Conservation (phyloP, 1,140 invertebrate genomes). For the Zaprionus ornatus region DNA sequence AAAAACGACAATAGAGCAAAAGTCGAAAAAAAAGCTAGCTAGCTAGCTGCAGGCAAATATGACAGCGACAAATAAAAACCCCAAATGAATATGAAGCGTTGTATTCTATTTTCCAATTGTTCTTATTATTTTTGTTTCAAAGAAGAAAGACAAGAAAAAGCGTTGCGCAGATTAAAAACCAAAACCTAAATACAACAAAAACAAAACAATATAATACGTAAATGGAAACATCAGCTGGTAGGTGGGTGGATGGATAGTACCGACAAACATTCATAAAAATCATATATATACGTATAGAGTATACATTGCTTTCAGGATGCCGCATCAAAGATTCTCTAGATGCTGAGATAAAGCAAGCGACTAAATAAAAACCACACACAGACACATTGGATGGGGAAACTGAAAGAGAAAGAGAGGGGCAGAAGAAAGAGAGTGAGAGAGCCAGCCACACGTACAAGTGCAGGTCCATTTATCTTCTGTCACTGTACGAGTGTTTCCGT, state of each 20-base stretch:
- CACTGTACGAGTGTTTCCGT: conserved; percentile 79
- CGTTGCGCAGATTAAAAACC: conserved; percentile 72
- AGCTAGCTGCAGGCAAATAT: conserved; percentile 68
- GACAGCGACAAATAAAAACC: conserved; percentile 64
- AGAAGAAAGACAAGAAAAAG: conserved; percentile 70
- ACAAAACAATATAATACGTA: conserved; percentile 26
- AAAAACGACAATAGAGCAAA: conserved; percentile 67
- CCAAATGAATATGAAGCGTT: conserved; percentile 72
- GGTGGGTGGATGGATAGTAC: background rate
- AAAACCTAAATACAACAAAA: conserved; percentile 58
- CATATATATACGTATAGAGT: conserved; percentile 20
- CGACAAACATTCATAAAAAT: conserved; percentile 3
- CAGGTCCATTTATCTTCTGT: conserved; percentile 80
- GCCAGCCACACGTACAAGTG: conserved; percentile 71
- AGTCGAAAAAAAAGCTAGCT: conserved; percentile 32
- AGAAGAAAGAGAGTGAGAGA: conserved; percentile 33
- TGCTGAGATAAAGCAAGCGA: conserved; percentile 77
- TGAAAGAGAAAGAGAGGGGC: background rate
- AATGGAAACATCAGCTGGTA: conserved; percentile 30
- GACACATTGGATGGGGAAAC: conserved; percentile 31
- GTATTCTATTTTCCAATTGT: conserved; percentile 35
- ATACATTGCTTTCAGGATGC: conserved; percentile 73
- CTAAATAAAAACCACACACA: conserved; percentile 78
- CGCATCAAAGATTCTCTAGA: conserved; percentile 76
- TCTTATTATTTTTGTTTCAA: conserved; percentile 25